phyloP scores from a whole-genome alignment of 2,113 vertebrate species.

The Hydropotes inermis region DNA sequence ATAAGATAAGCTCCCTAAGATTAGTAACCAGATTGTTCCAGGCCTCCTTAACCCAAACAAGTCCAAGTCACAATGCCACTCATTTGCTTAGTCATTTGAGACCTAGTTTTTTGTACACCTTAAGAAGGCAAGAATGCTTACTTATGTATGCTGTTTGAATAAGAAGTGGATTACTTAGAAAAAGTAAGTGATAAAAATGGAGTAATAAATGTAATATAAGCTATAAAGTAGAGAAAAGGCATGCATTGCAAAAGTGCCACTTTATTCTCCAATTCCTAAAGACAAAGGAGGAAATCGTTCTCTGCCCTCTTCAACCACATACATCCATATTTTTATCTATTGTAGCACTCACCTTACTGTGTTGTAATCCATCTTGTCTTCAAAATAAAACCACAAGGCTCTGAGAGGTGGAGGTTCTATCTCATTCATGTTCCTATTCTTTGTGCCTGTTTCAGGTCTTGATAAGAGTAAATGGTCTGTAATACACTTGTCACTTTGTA shows the following conservation, averaged over 20 bases:
- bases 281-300: background rate
- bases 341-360: background rate
- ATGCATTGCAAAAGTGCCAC: background rate
- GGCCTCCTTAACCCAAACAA: background rate
- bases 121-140: background rate
- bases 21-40: background rate
- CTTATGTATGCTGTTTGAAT: background rate
- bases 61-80: background rate
- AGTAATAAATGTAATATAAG: background rate
- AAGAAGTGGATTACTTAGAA: background rate
- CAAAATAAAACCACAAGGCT: background rate
- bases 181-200: conserved; percentile 6
- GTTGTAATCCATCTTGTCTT: background rate
- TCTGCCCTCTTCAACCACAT: background rate
- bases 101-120: background rate
- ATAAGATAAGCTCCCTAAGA: background rate
- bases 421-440: background rate
- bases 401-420: background rate
- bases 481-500: background rate
- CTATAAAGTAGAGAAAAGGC: background rate
- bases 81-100: background rate
- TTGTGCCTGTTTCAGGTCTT: background rate
- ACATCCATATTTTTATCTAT: background rate
- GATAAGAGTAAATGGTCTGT: background rate
- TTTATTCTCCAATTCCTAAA: background rate